Evolutionary conservation across 2,797 vertebrate genomes (phyloP), one percentile per base, ranked within the genome.

Genomic region (Aplochiton taeniatus): DNA sequence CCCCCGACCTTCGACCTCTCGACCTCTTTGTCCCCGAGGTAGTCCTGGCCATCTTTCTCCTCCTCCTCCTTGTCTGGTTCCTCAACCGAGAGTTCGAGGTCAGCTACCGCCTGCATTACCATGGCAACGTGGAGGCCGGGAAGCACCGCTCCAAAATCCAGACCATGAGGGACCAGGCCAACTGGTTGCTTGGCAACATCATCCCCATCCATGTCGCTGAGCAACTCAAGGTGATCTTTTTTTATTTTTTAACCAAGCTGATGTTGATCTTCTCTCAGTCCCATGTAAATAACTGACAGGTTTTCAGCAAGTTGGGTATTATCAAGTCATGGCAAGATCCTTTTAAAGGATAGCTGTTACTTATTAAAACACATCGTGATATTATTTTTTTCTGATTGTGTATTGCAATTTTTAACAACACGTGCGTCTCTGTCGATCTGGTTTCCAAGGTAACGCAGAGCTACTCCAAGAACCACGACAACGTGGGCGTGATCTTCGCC

Each of bases 401-500:
- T n/a, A n/a, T n/a, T 54, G 9, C 63, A 64, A 67, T 13, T 31
- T 31, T 31, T 3, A 2, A 31, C 6, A 2, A 4, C 8, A 13
- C 12, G 19, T 18, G 9, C 11, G 17, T 18, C 41, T 64, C n/a
- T 70, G 4, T 66, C 9, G 65, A 14, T 4, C 13, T 72, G 52
- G 67, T 46, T 70, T n/a, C 44, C 58, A 68, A 90, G 89, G 69
- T 98, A 9, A 97, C 96, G 8, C 98, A 98, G 92, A 98, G 95
- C 87, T 99, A 99, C 80, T 99, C 98, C 81, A 98, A 98, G 81
- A 98, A 99, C 90, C 98, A 99, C 0, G 95, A 99, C 83, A 95
- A 91, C 0, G 96, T 95, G 0, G 98, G 96, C 0, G 98, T 99
- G 60, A 98, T 99, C 86, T 99, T 99, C 0, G 97, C 96, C 64